phyloP scores from a whole-genome alignment of 2,113 vertebrate species.

The Holacanthus passer region DNA sequence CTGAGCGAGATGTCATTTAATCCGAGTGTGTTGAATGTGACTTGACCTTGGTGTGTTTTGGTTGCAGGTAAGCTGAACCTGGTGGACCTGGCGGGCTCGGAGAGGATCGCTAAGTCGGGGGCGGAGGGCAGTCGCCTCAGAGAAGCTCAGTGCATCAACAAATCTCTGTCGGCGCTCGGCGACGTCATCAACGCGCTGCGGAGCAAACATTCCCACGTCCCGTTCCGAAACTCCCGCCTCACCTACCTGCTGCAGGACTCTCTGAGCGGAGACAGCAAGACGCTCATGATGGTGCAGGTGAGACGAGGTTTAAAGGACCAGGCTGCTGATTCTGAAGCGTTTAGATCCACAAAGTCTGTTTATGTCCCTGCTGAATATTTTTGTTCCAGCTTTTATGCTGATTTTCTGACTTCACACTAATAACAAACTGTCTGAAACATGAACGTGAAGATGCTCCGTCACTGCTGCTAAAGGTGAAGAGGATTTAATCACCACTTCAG shows the following conservation, averaged over 20 bases:
- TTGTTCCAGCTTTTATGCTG: no score
- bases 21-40: no score
- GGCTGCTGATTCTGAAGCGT: neutral
- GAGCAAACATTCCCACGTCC: conserved; percentile 91
- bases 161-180: conserved; percentile 92
- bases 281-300: conserved; percentile 98
- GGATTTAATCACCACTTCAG: no score
- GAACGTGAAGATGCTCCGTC: no score
- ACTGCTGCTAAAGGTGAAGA: no score
- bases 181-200: conserved; percentile 95
- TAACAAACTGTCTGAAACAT: no score
- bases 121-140: conserved; percentile 93
- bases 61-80: conserved; percentile 93
- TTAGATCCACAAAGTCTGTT: neutral
- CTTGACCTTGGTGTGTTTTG: neutral
- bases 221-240: conserved; percentile 98
- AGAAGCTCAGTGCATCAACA: conserved; percentile 98
- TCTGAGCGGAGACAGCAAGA: conserved; percentile 95
- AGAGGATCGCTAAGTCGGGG: conserved; percentile 92
- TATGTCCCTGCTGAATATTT: no score
- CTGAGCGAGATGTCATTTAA: no score
- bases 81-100: conserved; percentile 96
- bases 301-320: neutral
- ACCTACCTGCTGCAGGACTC: conserved; percentile 99
- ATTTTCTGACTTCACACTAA: no score